Evolutionary conservation across 2,797 vertebrate species (phyloP).

Genomic region (Sebastes ruberrimus): DNA sequence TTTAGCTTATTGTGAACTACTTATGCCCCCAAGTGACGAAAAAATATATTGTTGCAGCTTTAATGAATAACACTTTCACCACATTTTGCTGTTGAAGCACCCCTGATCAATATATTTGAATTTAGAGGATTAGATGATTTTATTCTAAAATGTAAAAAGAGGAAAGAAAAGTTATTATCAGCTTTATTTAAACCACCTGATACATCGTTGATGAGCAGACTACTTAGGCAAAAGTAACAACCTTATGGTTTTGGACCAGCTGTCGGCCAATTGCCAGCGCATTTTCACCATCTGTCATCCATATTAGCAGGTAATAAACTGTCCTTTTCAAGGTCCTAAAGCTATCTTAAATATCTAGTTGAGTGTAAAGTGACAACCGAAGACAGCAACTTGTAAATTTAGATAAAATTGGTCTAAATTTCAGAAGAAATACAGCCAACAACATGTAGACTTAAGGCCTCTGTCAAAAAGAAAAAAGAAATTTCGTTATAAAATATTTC

Average conservation of each 20-base stretch:
- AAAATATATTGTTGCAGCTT: background rate
- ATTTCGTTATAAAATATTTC: background rate
- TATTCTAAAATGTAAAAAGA: no score
- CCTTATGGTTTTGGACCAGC: background rate
- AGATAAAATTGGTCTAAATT: background rate
- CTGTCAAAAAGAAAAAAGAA: background rate
- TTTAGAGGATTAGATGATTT: no score
- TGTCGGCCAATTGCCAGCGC: rapidly evolving
- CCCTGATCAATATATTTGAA: background rate
- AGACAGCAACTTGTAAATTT: background rate
- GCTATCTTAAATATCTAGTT: background rate
- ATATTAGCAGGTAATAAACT: background rate
- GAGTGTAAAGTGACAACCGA: background rate
- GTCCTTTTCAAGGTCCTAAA: background rate
- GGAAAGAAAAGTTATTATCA: background rate
- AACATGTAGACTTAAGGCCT: background rate
- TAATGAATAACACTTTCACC: background rate
- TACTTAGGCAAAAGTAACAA: background rate
- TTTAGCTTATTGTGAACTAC: background rate
- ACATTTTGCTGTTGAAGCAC: background rate
- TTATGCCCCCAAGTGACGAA: background rate
- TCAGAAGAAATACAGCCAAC: background rate
- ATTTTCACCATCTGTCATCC: background rate
- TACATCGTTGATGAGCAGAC: background rate
- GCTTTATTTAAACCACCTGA: background rate